Percentiles rank a stretch among this genome's conserved stretches.
These are phyloP conservation scores for Agrotis segetum DNA, from an alignment of 2,888 invertebrate genomes.

Conservation along the genomic window DNA sequence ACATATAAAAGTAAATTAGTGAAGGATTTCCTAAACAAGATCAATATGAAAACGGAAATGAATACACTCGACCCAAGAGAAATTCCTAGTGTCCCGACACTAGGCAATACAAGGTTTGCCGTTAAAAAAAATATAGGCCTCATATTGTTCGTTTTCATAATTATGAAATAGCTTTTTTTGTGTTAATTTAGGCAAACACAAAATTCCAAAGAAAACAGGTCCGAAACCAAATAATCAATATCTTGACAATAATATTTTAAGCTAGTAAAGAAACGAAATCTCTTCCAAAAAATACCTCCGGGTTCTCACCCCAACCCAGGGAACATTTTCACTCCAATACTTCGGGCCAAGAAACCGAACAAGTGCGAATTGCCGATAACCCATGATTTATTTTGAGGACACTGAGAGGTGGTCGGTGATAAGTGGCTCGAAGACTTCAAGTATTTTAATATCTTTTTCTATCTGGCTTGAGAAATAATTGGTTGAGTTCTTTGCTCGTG, in stretches of 20 bases:
- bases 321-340: slow-evolving; percentile 34
- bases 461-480: slow-evolving; percentile 5
- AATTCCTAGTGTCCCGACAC: too few species aligned
- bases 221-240: too few species aligned
- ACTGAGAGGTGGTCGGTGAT: slow-evolving; percentile 11
- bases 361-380: slow-evolving; percentile 47
- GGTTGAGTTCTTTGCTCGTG: neutral
- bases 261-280: neutral
- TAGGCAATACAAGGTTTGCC: too few species aligned
- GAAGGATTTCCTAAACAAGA: too few species aligned
- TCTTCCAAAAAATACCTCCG: neutral
- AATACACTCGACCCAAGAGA: too few species aligned
- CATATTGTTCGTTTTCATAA: too few species aligned
- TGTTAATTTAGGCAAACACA: too few species aligned
- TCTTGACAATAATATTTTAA: neutral
- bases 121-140: too few species aligned
- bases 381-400: slow-evolving; percentile 54
- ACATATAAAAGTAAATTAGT: neutral
- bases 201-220: too few species aligned
- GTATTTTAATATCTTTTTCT: slow-evolving; percentile 26
- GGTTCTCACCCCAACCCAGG: neutral
- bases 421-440: slow-evolving; percentile 15
- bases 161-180: too few species aligned
- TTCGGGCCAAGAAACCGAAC: slow-evolving; percentile 27
- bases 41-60: too few species aligned